Conservation (phyloP, 2,888 invertebrate species). For the Bombylius discolor region DNA sequence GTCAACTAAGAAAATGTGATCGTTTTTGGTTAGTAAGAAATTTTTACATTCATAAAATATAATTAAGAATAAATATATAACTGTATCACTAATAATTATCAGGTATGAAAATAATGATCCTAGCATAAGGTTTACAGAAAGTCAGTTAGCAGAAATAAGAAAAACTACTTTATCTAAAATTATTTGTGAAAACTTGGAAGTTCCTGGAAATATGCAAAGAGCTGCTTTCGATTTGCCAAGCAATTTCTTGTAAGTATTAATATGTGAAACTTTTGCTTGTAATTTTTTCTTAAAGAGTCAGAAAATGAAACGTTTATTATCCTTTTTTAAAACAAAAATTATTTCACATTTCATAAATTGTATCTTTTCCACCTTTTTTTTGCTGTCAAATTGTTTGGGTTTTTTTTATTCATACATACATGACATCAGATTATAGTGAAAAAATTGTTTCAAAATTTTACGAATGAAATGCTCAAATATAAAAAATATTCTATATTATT, state of each 20-base stretch:
- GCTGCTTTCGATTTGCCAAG: conserved; percentile 84
- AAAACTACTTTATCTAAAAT: conserved; percentile 75
- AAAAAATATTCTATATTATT: no score
- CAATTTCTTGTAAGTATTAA: conserved; percentile 57
- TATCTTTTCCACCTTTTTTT: no score
- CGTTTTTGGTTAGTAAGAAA: conserved; percentile 57
- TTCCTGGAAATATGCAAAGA: conserved; percentile 72
- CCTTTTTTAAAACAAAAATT: no score
- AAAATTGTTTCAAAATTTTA: not conserved
- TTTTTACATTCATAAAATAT: not conserved
- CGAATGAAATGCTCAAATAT: not conserved
- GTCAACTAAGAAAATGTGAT: conserved; percentile 82
- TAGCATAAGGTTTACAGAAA: conserved; percentile 65
- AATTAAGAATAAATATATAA: no score
- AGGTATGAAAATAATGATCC: conserved; percentile 80
- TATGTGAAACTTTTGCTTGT: no score
- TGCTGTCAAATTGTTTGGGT: no score
- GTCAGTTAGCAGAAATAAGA: conserved; percentile 76
- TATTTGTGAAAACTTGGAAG: conserved; percentile 81
- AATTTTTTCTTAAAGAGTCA: no score
- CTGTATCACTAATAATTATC: not conserved
- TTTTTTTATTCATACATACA: no score
- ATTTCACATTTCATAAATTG: no score
- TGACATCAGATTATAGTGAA: not conserved
- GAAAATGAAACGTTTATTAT: no score